Conservation (phyloP, 2,113 vertebrate genomes). For the Cacatua alba region DNA sequence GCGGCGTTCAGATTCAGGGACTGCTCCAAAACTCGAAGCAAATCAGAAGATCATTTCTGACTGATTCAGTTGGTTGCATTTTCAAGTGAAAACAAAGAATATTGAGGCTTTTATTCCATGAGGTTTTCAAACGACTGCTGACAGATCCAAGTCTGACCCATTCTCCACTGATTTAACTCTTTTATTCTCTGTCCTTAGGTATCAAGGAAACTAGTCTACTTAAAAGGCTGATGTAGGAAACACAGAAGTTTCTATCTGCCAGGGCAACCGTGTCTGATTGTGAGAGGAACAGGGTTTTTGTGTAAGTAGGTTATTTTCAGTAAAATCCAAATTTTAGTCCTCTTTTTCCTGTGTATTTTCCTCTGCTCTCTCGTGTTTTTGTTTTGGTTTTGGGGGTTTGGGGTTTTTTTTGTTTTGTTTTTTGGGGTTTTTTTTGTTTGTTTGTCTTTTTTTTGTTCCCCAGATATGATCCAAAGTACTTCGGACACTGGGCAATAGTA, state of each 20-base stretch:
- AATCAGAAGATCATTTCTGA: background rate
- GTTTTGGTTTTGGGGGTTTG: background rate
- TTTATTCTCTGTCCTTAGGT: background rate
- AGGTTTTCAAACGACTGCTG: background rate
- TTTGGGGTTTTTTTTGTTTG: no score
- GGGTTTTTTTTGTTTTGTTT: background rate
- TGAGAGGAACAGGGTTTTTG: background rate
- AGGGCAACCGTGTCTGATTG: background rate
- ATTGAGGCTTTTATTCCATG: background rate
- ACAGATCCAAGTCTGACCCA: background rate
- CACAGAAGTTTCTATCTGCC: background rate
- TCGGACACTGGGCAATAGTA: background rate
- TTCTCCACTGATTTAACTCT: background rate
- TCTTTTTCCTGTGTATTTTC: background rate
- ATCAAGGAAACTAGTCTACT: background rate
- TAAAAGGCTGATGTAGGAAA: background rate
- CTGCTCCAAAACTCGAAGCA: background rate
- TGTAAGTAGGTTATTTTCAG: background rate
- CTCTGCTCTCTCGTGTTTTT: rapidly evolving
- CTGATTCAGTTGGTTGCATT: background rate
- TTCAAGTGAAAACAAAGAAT: background rate
- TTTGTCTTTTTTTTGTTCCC: background rate
- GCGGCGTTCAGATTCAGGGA: background rate
- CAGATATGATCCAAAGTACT: background rate
- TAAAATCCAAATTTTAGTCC: background rate